Evolutionary conservation across 2,113 vertebrate genomes (phyloP).

Genomic region (Mirounga angustirostris): DNA sequence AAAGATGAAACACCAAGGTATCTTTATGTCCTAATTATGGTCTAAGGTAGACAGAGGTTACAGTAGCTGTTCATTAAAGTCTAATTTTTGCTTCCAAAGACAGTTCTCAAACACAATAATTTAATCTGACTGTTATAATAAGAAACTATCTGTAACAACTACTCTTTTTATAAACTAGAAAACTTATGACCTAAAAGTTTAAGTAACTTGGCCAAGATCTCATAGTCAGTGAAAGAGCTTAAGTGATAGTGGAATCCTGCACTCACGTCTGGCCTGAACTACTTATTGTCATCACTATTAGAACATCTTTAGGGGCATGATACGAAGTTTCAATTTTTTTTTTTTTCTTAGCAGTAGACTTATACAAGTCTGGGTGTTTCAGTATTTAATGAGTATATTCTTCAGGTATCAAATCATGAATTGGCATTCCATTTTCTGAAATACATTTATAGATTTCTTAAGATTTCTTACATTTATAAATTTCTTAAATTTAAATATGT

Average conservation of each 20-base stretch:
- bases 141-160: neutral
- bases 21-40: neutral
- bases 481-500: neutral
- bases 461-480: no score
- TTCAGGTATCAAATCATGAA: neutral
- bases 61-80: neutral
- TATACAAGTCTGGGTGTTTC: neutral
- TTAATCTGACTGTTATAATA: neutral
- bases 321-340: neutral
- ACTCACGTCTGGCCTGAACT: no score
- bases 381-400: neutral
- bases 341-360: neutral
- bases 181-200: neutral
- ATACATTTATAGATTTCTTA: neutral
- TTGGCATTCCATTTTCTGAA: conserved; percentile 20
- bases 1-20: neutral
- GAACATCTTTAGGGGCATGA: neutral
- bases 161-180: neutral
- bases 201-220: neutral
- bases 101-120: neutral
- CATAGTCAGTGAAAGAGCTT: neutral
- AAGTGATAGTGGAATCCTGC: neutral
- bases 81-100: neutral
- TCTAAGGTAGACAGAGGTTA: neutral
- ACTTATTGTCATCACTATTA: no score